Conservation (phyloP, 1,140 invertebrate species). For the Saccostrea cuccullata region DNA sequence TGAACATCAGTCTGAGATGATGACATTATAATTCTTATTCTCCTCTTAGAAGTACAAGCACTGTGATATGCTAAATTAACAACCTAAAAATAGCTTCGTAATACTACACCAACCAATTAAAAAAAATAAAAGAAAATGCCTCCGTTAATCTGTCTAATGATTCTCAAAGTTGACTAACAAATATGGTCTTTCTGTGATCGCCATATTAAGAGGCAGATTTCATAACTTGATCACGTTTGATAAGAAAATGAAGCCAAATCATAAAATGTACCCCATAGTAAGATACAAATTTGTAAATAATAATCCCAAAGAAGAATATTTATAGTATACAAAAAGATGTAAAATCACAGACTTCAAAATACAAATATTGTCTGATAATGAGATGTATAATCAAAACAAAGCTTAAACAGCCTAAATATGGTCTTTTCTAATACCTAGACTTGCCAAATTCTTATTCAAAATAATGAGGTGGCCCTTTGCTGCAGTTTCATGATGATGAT, state of each 20-base stretch:
- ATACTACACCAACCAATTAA: not conserved
- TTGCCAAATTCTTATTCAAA: not conserved
- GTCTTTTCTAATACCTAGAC: not conserved
- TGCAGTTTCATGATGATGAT: not conserved
- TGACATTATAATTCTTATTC: not conserved
- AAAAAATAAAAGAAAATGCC: no score
- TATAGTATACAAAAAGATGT: not conserved
- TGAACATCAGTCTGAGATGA: not conserved
- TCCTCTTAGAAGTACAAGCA: not conserved
- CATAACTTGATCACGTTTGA: no score
- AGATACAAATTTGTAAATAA: no score
- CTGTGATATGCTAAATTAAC: not conserved
- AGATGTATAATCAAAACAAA: not conserved
- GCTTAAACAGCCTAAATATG: not conserved
- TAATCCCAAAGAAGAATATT: no score
- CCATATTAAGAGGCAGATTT: no score
- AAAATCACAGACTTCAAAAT: not conserved
- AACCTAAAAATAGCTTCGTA: not conserved
- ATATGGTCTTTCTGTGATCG: no score
- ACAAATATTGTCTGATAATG: not conserved
- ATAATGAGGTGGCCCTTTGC: not conserved
- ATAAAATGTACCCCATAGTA: no score
- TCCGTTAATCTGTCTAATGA: no score
- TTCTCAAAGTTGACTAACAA: no score
- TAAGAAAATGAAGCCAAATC: no score